A percentile compares a stretch with the other conserved stretches of the same genome.
Evolutionary conservation across 2,797 vertebrate species (phyloP).

Genomic region (Austrolebias charrua): DNA sequence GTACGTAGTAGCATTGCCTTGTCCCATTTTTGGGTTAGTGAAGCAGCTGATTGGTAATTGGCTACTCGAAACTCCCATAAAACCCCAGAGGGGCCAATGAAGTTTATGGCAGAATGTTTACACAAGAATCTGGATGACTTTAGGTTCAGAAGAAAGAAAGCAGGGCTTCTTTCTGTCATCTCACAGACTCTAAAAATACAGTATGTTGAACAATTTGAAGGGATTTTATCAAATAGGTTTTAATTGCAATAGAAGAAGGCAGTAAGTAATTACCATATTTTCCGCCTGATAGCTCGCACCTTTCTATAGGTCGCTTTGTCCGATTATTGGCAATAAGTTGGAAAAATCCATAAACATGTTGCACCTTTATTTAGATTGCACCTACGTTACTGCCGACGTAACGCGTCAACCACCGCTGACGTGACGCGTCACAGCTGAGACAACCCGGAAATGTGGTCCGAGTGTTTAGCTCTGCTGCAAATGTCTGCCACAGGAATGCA

Average conservation of each 20-base stretch:
- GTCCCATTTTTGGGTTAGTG: slow-evolving; percentile 45
- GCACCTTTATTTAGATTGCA: too few relatives aligned
- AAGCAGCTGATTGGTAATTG: slow-evolving; percentile 40
- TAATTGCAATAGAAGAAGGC: slow-evolving; percentile 8
- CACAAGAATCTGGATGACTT: slow-evolving; percentile 1
- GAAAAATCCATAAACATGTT: too few relatives aligned
- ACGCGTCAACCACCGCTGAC: too few relatives aligned
- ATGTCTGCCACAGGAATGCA: too few relatives aligned
- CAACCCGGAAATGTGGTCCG: too few relatives aligned
- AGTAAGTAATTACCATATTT: slow-evolving; percentile 38
- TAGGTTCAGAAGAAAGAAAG: slow-evolving; percentile 7
- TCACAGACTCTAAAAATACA: neutral
- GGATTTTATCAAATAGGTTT: slow-evolving; percentile 2
- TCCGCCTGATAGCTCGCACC: too few relatives aligned
- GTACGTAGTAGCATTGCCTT: slow-evolving; percentile 10
- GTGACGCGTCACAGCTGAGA: too few relatives aligned
- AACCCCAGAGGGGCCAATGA: slow-evolving; percentile 16
- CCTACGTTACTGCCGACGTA: too few relatives aligned
- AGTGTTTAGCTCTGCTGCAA: too few relatives aligned
- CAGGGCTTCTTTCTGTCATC: neutral
- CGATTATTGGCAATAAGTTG: too few relatives aligned
- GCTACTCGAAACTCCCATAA: slow-evolving; percentile 27
- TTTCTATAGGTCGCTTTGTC: too few relatives aligned
- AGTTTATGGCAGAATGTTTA: slow-evolving; percentile 6
- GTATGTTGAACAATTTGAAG: neutral